phyloP scores from a whole-genome alignment of 2,113 vertebrate genomes.

The Sphaerodactylus townsendi region DNA sequence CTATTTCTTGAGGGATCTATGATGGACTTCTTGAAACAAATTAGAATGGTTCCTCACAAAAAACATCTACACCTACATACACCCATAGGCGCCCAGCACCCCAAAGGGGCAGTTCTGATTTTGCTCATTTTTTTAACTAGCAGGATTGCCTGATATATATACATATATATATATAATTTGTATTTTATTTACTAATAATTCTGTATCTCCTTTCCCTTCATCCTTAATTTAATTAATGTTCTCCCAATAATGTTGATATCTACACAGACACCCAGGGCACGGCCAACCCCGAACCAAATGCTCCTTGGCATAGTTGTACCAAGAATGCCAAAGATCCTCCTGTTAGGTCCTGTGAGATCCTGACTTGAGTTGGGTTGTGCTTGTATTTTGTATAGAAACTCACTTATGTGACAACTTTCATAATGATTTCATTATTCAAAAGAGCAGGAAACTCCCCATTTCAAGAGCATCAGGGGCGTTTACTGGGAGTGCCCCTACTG shows the following conservation, averaged over 20 bases:
- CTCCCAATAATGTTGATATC: conserved; percentile 50
- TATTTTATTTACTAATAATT: conserved; percentile 73
- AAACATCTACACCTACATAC: not conserved
- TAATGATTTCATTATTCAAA: conserved; percentile 51
- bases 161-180: conserved; percentile 52
- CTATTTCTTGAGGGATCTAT: too few species aligned
- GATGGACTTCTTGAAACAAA: too few species aligned
- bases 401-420: conserved; percentile 47
- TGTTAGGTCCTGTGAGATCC: not conserved
- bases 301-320: not conserved
- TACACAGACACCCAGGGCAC: conserved; percentile 1
- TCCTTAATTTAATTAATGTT: conserved; percentile 71
- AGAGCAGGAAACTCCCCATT: conserved; percentile 29
- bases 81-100: not conserved
- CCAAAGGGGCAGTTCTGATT: conserved; percentile 31
- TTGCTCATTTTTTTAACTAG: conserved; percentile 46
- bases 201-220: conserved; percentile 49
- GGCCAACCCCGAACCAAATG: not conserved
- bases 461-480: conserved; percentile 40
- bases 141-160: conserved; percentile 49
- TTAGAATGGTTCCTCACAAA: not conserved
- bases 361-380: not conserved
- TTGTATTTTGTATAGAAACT: conserved; percentile 21
- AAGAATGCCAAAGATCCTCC: not conserved
- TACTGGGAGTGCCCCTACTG: conserved; percentile 57